Percentiles rank a stretch among this genome's conserved stretches.
These are phyloP conservation scores for Amphiduros pacificus DNA, from an alignment of 2,888 invertebrate species.

Conservation along the genomic window DNA sequence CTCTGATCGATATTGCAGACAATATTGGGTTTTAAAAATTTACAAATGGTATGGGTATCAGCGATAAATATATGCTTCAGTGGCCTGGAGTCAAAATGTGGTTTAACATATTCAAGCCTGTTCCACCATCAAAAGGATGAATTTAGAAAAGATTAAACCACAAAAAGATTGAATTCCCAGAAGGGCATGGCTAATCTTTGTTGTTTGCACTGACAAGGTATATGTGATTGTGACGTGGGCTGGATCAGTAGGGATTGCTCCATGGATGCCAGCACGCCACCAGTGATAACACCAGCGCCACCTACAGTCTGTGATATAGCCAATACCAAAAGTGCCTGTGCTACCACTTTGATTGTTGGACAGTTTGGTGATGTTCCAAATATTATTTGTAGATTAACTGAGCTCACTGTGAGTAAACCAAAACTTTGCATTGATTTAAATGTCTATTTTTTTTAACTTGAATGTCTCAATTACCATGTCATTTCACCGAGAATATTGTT, in stretches of 20 bases:
- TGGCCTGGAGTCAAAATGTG: too few species aligned
- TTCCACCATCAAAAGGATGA: too few species aligned
- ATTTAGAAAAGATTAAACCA: too few species aligned
- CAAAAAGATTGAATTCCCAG: not conserved
- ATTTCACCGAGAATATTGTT: too few species aligned
- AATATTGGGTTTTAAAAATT: too few species aligned
- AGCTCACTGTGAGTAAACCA: not conserved
- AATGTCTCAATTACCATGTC: not conserved
- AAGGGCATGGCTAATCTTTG: not conserved
- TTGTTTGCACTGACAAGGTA: constrained; percentile 25
- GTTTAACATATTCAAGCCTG: too few species aligned
- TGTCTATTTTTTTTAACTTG: not conserved
- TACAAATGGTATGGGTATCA: too few species aligned
- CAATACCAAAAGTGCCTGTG: not conserved
- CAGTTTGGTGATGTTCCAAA: not conserved
- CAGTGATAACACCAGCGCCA: constrained; percentile 8
- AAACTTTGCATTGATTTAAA: not conserved
- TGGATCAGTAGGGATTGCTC: constrained; percentile 35
- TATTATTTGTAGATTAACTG: constrained; percentile 3
- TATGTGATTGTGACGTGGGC: constrained; percentile 35
- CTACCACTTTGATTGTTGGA: not conserved
- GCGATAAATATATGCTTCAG: too few species aligned
- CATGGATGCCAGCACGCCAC: constrained; percentile 27
- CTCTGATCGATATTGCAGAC: too few species aligned
- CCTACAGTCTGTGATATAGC: not conserved